These are phyloP conservation scores for Pygocentrus nattereri DNA, from an alignment of 2,797 vertebrate genomes.

Conservation along the genomic window DNA sequence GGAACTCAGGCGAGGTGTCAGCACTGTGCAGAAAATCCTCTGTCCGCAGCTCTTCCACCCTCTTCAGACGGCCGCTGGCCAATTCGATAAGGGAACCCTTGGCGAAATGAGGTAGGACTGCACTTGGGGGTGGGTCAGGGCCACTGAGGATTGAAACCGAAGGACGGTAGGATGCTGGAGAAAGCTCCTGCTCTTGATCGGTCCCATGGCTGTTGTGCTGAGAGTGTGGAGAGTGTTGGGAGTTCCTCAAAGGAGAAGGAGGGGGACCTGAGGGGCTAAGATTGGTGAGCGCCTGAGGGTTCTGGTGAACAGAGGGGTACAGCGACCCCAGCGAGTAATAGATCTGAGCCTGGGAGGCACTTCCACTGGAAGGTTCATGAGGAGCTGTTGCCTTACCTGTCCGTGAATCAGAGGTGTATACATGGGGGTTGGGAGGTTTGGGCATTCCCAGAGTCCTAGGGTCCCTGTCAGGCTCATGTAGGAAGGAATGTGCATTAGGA, in stretches of 20 bases:
- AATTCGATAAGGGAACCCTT: conserved; percentile 85
- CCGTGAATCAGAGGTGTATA: conserved; percentile 71
- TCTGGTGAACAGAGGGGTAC: conserved; percentile 58
- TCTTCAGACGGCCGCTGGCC: conserved; percentile 78
- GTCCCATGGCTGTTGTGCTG: conserved; percentile 75
- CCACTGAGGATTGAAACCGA: conserved; percentile 43
- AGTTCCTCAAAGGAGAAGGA: conserved; percentile 73
- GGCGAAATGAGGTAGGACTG: conserved; percentile 87
- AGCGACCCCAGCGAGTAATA: conserved; percentile 80
- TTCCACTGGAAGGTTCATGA: conserved; percentile 67
- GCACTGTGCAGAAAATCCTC: conserved; percentile 83
- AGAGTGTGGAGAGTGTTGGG: conserved; percentile 71
- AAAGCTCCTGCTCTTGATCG: conserved; percentile 61
- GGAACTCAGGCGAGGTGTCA: conserved; percentile 81
- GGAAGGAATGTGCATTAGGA: conserved; percentile 78
- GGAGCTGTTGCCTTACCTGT: conserved; percentile 63
- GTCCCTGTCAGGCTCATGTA: conserved; percentile 67
- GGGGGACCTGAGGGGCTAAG: conserved; percentile 75
- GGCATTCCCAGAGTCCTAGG: conserved; percentile 55
- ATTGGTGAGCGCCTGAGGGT: conserved; percentile 71
- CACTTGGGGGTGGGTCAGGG: conserved; percentile 61
- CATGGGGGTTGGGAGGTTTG: conserved; percentile 69
- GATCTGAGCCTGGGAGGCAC: conserved; percentile 75
- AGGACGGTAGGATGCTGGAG: conserved; percentile 42
- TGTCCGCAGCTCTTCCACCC: conserved; percentile 81